A percentile compares a stretch with the other conserved stretches of the same genome.
These are phyloP conservation scores for Coptodon bakossiorum DNA, from an alignment of 2,113 vertebrate species.

Conservation along the genomic window DNA sequence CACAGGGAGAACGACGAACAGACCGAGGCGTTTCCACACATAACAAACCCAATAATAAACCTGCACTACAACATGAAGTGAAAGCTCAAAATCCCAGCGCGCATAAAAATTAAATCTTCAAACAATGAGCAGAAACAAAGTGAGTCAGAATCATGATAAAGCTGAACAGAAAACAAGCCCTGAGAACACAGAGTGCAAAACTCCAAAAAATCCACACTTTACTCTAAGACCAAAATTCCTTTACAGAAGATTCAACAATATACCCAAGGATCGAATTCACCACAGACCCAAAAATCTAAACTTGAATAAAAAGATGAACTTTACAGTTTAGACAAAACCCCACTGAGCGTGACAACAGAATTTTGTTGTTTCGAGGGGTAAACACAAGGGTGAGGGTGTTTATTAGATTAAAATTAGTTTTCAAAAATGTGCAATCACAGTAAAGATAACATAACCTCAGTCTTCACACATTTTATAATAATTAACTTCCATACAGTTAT, in stretches of 20 bases:
- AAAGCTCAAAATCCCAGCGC: background rate
- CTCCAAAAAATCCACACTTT: background rate
- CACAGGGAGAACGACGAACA: background rate
- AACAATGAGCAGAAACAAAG: background rate
- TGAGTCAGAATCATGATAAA: background rate
- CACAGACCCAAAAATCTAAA: background rate
- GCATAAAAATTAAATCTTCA: background rate
- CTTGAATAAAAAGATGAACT: background rate
- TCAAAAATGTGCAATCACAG: background rate
- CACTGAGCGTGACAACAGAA: background rate
- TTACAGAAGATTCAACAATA: background rate
- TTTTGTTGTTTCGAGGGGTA: background rate
- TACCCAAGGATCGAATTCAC: background rate
- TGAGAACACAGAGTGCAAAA: background rate
- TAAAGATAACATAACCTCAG: background rate
- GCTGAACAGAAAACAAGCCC: background rate
- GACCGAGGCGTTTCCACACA: background rate
- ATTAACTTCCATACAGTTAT: background rate
- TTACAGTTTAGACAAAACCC: background rate
- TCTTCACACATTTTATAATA: background rate
- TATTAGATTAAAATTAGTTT: background rate
- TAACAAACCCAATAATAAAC: background rate
- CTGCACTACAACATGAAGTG: background rate
- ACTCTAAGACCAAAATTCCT: background rate
- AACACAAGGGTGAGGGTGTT: background rate